phyloP scores from a whole-genome alignment of 2,797 vertebrate genomes.

The Liparis tanakae region DNA sequence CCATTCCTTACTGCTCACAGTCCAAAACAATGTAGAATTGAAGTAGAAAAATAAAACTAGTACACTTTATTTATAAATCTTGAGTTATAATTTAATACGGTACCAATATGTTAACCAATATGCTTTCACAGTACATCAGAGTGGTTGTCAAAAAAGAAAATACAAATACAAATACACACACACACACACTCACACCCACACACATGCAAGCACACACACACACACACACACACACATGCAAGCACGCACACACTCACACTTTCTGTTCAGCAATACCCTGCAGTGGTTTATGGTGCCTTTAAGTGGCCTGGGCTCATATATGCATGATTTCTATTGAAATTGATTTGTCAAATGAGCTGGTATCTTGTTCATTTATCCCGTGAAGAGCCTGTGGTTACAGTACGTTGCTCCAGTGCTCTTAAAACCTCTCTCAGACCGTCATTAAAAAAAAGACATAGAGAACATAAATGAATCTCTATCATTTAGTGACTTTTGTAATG shows the following conservation, averaged over 20 bases:
- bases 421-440: slow-evolving; percentile 54
- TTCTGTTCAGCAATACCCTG: slow-evolving; percentile 68
- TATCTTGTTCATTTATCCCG: slow-evolving; percentile 22
- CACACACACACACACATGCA: slow-evolving; percentile 82
- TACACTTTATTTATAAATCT: slow-evolving; percentile 91
- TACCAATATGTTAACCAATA: slow-evolving; percentile 86
- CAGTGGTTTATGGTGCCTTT: slow-evolving; percentile 69
- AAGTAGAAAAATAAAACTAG: slow-evolving; percentile 73
- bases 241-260: slow-evolving; percentile 72
- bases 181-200: slow-evolving; percentile 80
- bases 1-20: background rate
- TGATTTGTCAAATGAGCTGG: slow-evolving; percentile 36
- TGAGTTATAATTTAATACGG: slow-evolving; percentile 97
- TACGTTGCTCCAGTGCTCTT: slow-evolving; percentile 27
- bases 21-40: slow-evolving; percentile 24
- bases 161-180: slow-evolving; percentile 87
- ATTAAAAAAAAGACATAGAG: slow-evolving; percentile 54
- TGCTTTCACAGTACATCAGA: slow-evolving; percentile 89
- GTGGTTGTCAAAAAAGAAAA: slow-evolving; percentile 91
- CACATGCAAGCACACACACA: slow-evolving; percentile 81
- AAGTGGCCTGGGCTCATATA: slow-evolving; percentile 64
- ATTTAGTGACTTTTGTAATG: slow-evolving; percentile 42
- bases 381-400: slow-evolving; percentile 17
- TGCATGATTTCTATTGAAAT: slow-evolving; percentile 44
- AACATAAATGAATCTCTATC: slow-evolving; percentile 17